Evolutionary conservation across 1,140 invertebrate species (phyloP).

Genomic region (Zaprionus capensis): DNA sequence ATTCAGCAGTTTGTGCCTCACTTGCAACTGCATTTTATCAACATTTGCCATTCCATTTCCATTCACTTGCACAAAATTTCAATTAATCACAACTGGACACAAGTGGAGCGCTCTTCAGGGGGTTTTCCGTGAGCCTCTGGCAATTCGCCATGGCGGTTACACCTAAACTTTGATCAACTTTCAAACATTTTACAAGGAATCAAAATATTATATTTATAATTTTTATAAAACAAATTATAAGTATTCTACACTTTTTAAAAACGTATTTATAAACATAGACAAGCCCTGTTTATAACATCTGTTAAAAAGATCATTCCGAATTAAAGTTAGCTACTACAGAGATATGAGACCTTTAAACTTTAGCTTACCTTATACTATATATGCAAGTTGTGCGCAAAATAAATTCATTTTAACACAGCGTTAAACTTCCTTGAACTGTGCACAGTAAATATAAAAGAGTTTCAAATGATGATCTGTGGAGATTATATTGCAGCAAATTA

Average conservation of each 20-base stretch:
- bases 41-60: conserved; percentile 51
- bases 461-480: background rate
- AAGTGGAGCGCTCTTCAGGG: conserved; percentile 47
- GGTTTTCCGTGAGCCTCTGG: background rate
- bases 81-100: conserved; percentile 73
- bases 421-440: background rate
- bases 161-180: background rate
- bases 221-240: background rate
- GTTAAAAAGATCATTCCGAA: too few relatives aligned
- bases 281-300: too few relatives aligned
- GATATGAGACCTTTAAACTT: too few relatives aligned
- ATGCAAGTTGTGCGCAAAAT: too few relatives aligned
- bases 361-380: too few relatives aligned
- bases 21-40: conserved; percentile 39
- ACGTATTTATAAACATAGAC: too few relatives aligned
- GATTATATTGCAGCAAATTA: background rate
- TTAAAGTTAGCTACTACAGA: too few relatives aligned
- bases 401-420: background rate
- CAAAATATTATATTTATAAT: background rate
- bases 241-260: too few relatives aligned
- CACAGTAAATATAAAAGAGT: background rate
- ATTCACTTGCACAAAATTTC: conserved; percentile 62
- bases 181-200: background rate
- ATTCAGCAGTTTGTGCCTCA: conserved; percentile 32
- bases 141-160: background rate